Conservation (phyloP, 2,113 vertebrate genomes). For the Xyliphius kryptos region DNA sequence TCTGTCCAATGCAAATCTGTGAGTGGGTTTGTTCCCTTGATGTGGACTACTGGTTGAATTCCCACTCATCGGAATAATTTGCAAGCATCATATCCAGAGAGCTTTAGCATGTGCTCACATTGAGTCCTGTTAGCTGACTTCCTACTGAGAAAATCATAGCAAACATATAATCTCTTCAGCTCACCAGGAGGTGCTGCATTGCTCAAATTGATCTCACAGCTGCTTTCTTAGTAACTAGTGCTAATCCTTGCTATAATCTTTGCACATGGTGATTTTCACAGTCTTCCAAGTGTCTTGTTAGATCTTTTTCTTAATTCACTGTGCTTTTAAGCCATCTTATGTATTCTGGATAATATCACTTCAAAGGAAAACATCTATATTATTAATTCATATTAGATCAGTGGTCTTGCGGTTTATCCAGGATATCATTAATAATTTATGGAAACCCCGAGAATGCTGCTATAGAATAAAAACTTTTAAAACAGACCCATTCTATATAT, state of each 20-base stretch:
- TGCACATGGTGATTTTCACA: background rate
- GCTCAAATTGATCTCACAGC: slow-evolving; percentile 13
- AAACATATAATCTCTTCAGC: slow-evolving; percentile 15
- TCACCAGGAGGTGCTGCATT: background rate
- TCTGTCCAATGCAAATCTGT: too few relatives aligned
- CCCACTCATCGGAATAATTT: slow-evolving; percentile 1
- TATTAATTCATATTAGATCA: too few relatives aligned
- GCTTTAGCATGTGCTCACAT: background rate
- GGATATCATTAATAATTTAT: too few relatives aligned
- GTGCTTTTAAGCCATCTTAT: background rate
- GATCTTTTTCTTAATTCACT: background rate
- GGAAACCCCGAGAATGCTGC: too few relatives aligned
- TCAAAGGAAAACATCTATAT: too few relatives aligned
- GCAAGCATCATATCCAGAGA: background rate
- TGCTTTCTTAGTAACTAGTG: slow-evolving; percentile 12
- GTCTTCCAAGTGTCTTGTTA: slow-evolving; percentile 1
- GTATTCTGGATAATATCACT: too few relatives aligned
- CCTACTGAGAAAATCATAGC: slow-evolving; percentile 20
- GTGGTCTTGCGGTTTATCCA: too few relatives aligned
- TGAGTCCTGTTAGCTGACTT: slow-evolving; percentile 5
- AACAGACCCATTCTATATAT: too few relatives aligned
- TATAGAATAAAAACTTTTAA: too few relatives aligned
- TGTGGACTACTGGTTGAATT: slow-evolving; percentile 1
- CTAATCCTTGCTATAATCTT: slow-evolving; percentile 16
- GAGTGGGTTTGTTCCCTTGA: background rate